Evolutionary conservation across 2,113 vertebrate genomes (phyloP).

Genomic region (Phycodurus eques): DNA sequence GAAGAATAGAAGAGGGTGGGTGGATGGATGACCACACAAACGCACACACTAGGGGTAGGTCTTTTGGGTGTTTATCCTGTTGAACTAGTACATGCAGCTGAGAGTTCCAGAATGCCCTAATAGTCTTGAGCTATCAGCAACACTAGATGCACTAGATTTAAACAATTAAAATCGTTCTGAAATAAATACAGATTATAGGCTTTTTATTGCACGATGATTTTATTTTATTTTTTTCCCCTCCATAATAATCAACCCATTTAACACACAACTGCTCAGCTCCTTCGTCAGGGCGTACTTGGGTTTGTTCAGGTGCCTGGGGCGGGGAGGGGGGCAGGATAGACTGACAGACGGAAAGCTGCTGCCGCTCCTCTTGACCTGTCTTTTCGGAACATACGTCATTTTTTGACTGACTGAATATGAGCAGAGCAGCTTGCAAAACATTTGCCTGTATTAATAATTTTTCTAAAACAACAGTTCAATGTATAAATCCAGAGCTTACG

Average conservation of each 20-base stretch:
- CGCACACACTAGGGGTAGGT: background rate
- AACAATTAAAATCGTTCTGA: too few relatives aligned
- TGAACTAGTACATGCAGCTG: background rate
- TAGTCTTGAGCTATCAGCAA: background rate
- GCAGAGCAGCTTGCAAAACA: background rate
- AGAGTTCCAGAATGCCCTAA: background rate
- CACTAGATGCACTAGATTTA: too few relatives aligned
- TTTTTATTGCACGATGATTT: too few relatives aligned
- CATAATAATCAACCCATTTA: too few relatives aligned
- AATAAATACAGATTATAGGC: too few relatives aligned
- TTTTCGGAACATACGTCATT: background rate
- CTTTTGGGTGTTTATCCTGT: background rate
- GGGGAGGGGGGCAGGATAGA: too few relatives aligned
- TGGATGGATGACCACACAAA: conserved; percentile 35
- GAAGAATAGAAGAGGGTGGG: conserved; percentile 53
- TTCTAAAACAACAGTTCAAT: too few relatives aligned
- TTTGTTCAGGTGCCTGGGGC: too few relatives aligned
- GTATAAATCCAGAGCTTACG: background rate
- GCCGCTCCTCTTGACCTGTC: background rate
- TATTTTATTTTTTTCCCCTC: too few relatives aligned
- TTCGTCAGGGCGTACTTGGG: too few relatives aligned
- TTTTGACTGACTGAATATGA: background rate
- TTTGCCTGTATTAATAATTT: background rate
- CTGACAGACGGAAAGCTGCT: background rate
- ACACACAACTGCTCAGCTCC: too few relatives aligned